These are phyloP conservation scores for Gymnarchus niloticus DNA, from an alignment of 2,113 vertebrate species.

Conservation along the genomic window DNA sequence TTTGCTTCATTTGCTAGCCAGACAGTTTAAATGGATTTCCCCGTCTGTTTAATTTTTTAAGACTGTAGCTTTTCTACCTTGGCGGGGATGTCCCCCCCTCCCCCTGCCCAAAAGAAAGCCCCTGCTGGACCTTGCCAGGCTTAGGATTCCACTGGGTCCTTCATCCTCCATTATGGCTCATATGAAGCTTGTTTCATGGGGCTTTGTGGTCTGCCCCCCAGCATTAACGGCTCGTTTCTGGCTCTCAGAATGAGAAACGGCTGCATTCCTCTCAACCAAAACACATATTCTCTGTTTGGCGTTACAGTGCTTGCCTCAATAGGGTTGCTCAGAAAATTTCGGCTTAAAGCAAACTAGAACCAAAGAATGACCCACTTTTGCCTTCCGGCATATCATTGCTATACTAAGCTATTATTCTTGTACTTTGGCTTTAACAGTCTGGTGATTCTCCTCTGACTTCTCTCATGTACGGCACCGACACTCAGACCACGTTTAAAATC, in stretches of 20 bases:
- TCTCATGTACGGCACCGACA: too few relatives aligned
- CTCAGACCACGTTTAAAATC: too few relatives aligned
- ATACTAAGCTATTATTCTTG: too few relatives aligned
- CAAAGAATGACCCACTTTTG: not conserved
- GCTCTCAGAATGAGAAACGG: not conserved
- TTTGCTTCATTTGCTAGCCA: not conserved
- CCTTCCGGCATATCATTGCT: too few relatives aligned
- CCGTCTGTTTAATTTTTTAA: not conserved
- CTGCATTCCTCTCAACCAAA: not conserved
- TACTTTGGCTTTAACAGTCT: too few relatives aligned
- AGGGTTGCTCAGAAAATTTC: not conserved
- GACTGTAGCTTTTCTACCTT: not conserved
- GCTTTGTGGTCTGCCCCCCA: not conserved
- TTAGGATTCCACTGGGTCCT: not conserved
- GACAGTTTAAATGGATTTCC: too few relatives aligned
- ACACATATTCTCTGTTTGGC: not conserved
- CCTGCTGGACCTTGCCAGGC: not conserved
- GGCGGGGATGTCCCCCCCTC: not conserved
- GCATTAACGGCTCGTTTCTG: not conserved
- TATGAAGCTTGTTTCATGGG: not conserved
- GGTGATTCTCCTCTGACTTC: too few relatives aligned
- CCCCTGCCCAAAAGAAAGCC: not conserved
- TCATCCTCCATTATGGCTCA: not conserved
- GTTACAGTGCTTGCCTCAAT: not conserved
- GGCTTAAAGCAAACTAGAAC: not conserved